Percentiles rank a stretch among this genome's conserved stretches.
Evolutionary conservation across 2,797 vertebrate species (phyloP).

Genomic region (Hephaestus fuliginosus): DNA sequence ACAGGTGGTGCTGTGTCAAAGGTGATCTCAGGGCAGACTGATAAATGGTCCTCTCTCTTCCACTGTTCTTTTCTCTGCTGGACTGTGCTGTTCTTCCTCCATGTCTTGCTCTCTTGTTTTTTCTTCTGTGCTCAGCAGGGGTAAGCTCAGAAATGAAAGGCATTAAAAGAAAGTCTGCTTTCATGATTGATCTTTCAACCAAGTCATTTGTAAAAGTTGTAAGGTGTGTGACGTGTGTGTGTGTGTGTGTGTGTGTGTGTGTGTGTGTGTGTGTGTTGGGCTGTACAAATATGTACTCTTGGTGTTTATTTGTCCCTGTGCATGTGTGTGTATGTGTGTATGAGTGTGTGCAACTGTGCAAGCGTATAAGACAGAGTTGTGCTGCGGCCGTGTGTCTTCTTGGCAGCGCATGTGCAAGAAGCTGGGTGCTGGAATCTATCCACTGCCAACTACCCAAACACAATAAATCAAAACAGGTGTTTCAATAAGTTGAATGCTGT

Average conservation of each 20-base stretch:
- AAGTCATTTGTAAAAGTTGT: conserved; percentile 71
- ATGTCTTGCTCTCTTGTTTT: conserved; percentile 47
- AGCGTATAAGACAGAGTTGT: conserved; percentile 27
- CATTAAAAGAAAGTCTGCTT: conserved; percentile 72
- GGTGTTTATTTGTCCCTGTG: conserved; percentile 28
- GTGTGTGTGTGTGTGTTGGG: conserved; percentile 13
- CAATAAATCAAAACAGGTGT: conserved; percentile 86
- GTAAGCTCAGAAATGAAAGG: conserved; percentile 63
- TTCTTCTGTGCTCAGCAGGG: conserved; percentile 71
- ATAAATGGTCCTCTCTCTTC: conserved; percentile 44
- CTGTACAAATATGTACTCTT: conserved; percentile 37
- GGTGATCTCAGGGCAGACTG: conserved; percentile 66
- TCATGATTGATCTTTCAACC: conserved; percentile 71
- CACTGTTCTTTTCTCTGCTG: conserved; percentile 49
- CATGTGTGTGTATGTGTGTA: conserved; percentile 1
- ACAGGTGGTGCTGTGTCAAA: conserved; percentile 72
- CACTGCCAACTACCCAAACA: conserved; percentile 80
- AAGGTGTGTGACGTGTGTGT: conserved; percentile 32
- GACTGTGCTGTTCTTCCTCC: conserved; percentile 29
- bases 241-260: conserved; percentile 9
- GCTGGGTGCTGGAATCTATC: conserved; percentile 69
- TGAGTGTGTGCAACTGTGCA: background rate
- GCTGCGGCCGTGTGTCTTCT: conserved; percentile 53
- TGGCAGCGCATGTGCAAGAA: conserved; percentile 62
- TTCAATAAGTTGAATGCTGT: conserved; percentile 76